These are phyloP conservation scores for Coelopa frigida DNA, from an alignment of 1,140 invertebrate species.

Conservation along the genomic window DNA sequence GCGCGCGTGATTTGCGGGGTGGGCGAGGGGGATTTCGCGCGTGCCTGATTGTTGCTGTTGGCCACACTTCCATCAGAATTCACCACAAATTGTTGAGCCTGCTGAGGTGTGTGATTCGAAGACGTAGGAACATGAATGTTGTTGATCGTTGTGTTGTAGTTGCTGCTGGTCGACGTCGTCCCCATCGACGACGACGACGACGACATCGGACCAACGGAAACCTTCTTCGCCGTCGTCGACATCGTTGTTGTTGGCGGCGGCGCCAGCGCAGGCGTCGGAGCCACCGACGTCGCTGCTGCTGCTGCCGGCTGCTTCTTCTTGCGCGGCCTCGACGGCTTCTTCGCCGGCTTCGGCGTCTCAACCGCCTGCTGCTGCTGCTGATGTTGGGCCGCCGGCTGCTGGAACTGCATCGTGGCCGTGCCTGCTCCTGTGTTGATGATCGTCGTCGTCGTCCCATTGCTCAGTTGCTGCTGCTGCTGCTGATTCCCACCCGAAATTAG, in stretches of 20 bases:
- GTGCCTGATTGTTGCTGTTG: constrained; percentile 8
- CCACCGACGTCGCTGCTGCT: constrained; percentile 13
- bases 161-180: not conserved
- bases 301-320: constrained; percentile 26
- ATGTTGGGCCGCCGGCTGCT: constrained; percentile 31
- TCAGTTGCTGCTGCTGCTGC: constrained; percentile 21
- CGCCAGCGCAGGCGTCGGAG: constrained; percentile 2
- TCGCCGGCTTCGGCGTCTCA: constrained; percentile 18
- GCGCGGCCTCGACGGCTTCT: constrained; percentile 36
- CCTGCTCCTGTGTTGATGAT: constrained; percentile 7
- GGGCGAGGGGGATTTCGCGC: constrained; percentile 30
- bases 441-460: constrained; percentile 12
- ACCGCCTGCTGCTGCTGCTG: constrained; percentile 19
- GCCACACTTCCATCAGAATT: too few relatives aligned
- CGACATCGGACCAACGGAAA: too few relatives aligned
- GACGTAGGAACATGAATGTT: constrained; percentile 10
- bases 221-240: constrained; percentile 1
- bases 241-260: constrained; percentile 8
- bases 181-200: constrained; percentile 1
- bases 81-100: not conserved
- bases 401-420: constrained; percentile 31
- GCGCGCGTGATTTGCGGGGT: constrained; percentile 32
- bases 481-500: constrained; percentile 1
- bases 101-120: constrained; percentile 2
- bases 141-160: not conserved